Evolutionary conservation across 1,140 invertebrate genomes (phyloP).

Genomic region (Pygmarrhopalites habei): DNA sequence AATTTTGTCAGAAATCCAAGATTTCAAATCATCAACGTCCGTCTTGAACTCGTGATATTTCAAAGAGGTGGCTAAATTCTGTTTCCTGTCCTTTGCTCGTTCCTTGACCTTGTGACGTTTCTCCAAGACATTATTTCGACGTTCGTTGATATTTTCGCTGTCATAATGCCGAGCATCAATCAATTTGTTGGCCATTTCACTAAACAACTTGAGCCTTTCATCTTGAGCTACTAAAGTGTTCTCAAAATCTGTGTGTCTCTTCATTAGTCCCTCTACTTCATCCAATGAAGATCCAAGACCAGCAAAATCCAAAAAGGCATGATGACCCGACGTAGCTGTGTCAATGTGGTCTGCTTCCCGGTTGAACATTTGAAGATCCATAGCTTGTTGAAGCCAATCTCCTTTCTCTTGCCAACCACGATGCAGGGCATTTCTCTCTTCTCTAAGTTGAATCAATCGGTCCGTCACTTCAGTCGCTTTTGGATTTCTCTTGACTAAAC

Average conservation of each 20-base stretch:
- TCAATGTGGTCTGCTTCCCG: conserved; percentile 96
- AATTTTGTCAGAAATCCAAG: conserved; percentile 88
- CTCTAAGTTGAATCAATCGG: conserved; percentile 62
- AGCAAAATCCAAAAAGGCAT: conserved; percentile 83
- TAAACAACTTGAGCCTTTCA: conserved; percentile 78
- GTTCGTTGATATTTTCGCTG: conserved; percentile 64
- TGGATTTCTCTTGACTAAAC: conserved; percentile 63
- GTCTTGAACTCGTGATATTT: conserved; percentile 79
- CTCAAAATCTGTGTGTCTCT: conserved; percentile 90
- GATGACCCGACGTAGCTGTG: conserved; percentile 85
- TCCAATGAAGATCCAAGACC: conserved; percentile 84
- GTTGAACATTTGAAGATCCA: conserved; percentile 85
- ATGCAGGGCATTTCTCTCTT: conserved; percentile 66
- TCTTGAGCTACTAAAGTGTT: conserved; percentile 89
- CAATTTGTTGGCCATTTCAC: conserved; percentile 75
- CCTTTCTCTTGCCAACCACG: conserved; percentile 74
- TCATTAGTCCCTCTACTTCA: conserved; percentile 86
- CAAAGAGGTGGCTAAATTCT: conserved; percentile 66
- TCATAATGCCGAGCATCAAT: conserved; percentile 81
- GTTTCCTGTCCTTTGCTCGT: conserved; percentile 61
- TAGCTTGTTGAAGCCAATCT: conserved; percentile 70
- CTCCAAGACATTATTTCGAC: conserved; percentile 64
- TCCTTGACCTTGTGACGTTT: conserved; percentile 65
- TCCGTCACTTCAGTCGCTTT: conserved; percentile 60
- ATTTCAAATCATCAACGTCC: conserved; percentile 75